phyloP scores from a whole-genome alignment of 2,797 vertebrate species.

The Limnodromus scolopaceus region DNA sequence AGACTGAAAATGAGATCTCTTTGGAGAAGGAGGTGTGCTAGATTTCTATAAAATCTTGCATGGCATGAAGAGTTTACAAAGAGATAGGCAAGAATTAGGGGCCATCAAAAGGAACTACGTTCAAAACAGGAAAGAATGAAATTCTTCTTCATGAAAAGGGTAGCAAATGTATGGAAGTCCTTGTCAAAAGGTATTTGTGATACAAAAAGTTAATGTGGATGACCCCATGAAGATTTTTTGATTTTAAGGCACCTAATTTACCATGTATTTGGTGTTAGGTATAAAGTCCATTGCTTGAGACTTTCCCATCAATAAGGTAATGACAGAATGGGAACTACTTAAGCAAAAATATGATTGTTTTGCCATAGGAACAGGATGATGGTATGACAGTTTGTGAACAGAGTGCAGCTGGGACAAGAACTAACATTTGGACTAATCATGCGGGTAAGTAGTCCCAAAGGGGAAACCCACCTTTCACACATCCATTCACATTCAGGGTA shows the following conservation, averaged over 20 bases:
- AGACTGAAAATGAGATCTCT: background rate
- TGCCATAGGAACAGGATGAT: background rate
- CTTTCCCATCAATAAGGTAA: background rate
- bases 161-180: background rate
- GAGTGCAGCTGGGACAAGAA: background rate
- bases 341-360: background rate
- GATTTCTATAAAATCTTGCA: background rate
- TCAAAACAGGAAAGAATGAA: background rate
- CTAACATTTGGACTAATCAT: background rate
- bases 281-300: background rate
- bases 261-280: background rate
- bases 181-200: background rate
- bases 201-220: background rate
- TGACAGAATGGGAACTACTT: background rate
- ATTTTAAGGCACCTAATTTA: background rate
- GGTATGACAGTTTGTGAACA: background rate
- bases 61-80: background rate
- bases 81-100: background rate
- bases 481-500: background rate
- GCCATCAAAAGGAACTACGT: background rate
- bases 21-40: background rate
- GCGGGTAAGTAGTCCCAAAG: too few species aligned
- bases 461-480: background rate
- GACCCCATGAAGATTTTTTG: background rate
- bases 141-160: background rate